Conservation (phyloP, 1,140 invertebrate genomes). For the Drosophila baimaii region DNA sequence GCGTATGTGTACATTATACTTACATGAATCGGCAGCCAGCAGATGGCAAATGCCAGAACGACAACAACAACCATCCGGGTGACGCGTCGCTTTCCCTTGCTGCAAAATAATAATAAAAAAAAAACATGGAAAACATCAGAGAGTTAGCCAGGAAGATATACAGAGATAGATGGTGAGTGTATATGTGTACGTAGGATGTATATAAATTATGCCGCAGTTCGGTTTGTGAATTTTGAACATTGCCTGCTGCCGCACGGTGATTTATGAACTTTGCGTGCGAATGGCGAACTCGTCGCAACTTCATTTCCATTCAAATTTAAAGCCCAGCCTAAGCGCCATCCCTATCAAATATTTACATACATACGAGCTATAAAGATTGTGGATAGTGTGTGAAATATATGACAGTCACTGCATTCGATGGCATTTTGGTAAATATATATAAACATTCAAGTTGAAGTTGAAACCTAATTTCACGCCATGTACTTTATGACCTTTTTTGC, state of each 20-base stretch:
- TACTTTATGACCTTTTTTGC: background rate
- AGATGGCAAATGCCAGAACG: conserved; percentile 96
- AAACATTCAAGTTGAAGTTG: background rate
- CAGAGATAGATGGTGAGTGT: conserved; percentile 4
- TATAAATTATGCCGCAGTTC: conserved; percentile 45
- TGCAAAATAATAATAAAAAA: conserved; percentile 36
- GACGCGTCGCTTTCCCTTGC: conserved; percentile 94
- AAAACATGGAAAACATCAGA: background rate
- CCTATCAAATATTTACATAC: conserved; percentile 1
- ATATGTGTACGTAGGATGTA: background rate
- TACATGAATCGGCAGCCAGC: conserved; percentile 98
- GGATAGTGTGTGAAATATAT: background rate
- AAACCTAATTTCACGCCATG: background rate
- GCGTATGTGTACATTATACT: conserved; percentile 65
- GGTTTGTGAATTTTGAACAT: conserved; percentile 31
- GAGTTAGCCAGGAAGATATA: conserved; percentile 3
- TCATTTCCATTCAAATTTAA: conserved; percentile 25
- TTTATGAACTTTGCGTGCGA: conserved; percentile 55
- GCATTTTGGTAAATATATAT: background rate
- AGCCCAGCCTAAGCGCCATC: background rate
- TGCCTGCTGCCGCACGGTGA: conserved; percentile 25
- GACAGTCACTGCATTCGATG: background rate
- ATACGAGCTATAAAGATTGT: background rate
- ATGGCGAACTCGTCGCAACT: conserved; percentile 15
- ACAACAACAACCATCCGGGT: conserved; percentile 97